Percentiles rank a stretch among this genome's conserved stretches.
Evolutionary conservation across 1,140 invertebrate genomes (phyloP).

Genomic region (Drosophila miranda): DNA sequence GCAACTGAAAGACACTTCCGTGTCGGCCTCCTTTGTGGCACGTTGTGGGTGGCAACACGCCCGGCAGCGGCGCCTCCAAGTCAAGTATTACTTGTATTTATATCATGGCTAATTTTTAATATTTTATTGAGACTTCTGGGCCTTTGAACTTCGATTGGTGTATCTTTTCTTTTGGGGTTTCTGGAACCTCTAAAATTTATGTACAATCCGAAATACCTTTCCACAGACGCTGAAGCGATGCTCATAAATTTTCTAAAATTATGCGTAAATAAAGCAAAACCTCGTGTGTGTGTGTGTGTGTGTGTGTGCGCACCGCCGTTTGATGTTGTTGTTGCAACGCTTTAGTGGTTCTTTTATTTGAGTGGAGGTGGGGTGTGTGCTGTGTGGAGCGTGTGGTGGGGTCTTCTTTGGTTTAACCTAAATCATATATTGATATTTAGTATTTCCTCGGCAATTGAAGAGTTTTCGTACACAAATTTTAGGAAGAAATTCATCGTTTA

Average conservation of each 20-base stretch:
- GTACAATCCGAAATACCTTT: neutral
- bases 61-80: constrained; percentile 5
- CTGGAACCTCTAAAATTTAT: constrained; percentile 34
- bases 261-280: constrained; percentile 32
- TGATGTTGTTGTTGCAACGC: constrained; percentile 31
- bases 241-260: constrained; percentile 37
- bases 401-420: neutral
- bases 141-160: constrained; percentile 37
- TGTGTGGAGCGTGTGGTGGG: no score
- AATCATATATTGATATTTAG: constrained; percentile 1
- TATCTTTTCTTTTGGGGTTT: neutral
- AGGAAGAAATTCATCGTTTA: no score
- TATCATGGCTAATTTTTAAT: constrained; percentile 51
- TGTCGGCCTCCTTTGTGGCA: constrained; percentile 35
- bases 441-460: constrained; percentile 1
- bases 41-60: constrained; percentile 52
- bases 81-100: constrained; percentile 25
- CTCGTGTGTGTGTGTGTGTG: no score
- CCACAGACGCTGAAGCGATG: neutral
- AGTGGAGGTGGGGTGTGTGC: no score
- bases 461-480: no score
- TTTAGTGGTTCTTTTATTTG: neutral
- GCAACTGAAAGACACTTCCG: constrained; percentile 53
- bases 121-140: constrained; percentile 45
- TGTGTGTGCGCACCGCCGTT: constrained; percentile 5